A percentile compares a stretch with the other conserved stretches of the same genome.
Conservation (phyloP, 1,140 invertebrate species). For the Drosophila sproati region DNA sequence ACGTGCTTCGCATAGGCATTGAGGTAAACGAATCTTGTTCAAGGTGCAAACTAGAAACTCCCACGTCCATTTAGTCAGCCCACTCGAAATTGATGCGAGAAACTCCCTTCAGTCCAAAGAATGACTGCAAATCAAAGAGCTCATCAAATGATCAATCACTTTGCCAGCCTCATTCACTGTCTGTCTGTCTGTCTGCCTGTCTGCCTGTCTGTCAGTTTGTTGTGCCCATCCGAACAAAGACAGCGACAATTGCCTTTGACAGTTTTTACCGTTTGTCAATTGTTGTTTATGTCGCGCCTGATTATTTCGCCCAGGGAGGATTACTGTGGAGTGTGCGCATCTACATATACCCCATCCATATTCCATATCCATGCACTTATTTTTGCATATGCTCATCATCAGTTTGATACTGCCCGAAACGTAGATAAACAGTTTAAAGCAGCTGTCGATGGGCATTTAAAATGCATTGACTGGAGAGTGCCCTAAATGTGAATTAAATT, state of each 20-base stretch:
- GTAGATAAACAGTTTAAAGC: constrained; percentile 12
- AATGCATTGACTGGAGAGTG: constrained; percentile 7
- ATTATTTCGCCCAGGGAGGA: constrained; percentile 40
- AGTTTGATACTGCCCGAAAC: constrained; percentile 19
- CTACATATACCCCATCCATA: background rate
- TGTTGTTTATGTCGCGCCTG: constrained; percentile 61
- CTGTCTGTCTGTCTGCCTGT: constrained; percentile 30
- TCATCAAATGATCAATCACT: constrained; percentile 70
- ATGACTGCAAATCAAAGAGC: constrained; percentile 31
- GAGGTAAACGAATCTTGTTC: background rate
- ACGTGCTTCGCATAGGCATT: constrained; percentile 62
- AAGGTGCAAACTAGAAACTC: constrained; percentile 77
- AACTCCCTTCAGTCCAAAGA: background rate
- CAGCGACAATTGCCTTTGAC: constrained; percentile 73
- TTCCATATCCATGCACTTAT: constrained; percentile 12
- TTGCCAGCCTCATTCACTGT: constrained; percentile 1
- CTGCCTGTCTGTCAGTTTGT: constrained; percentile 48
- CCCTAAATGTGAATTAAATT: constrained; percentile 9
- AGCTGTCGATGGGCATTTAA: constrained; percentile 66
- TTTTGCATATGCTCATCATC: constrained; percentile 49
- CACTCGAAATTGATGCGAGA: constrained; percentile 64
- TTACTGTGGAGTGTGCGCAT: constrained; percentile 31
- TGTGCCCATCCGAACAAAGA: constrained; percentile 62
- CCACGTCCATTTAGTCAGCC: constrained; percentile 69
- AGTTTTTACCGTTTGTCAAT: constrained; percentile 71